A percentile compares a stretch with the other conserved stretches of the same genome.
Conservation (phyloP, 2,888 invertebrate species). For the Elysia crispata region DNA sequence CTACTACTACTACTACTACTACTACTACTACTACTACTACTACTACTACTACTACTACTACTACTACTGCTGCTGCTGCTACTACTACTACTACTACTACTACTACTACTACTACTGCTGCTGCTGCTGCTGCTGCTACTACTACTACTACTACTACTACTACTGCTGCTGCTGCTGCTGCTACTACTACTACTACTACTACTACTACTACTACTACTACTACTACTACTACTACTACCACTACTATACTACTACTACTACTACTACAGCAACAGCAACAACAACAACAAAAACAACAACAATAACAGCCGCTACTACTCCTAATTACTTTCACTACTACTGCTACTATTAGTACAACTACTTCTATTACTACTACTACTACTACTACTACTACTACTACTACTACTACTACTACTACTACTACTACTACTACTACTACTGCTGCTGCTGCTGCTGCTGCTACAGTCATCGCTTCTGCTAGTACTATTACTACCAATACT, state of each 20-base stretch:
- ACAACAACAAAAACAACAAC: too few species aligned
- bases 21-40: conserved; percentile 9
- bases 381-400: conserved; percentile 9
- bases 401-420: conserved; percentile 9
- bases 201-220: conserved; percentile 9
- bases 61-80: not conserved
- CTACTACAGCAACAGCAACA: too few species aligned
- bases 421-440: conserved; percentile 4
- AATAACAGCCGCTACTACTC: too few species aligned
- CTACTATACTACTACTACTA: too few species aligned
- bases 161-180: too few species aligned
- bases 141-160: conserved; percentile 9
- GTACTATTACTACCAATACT: not conserved
- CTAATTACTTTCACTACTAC: too few species aligned
- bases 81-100: not conserved
- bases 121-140: not conserved
- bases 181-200: conserved; percentile 3
- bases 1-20: conserved; percentile 4
- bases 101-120: conserved; percentile 1
- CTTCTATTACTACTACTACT: conserved; percentile 1
- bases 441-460: not conserved
- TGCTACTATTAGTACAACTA: too few species aligned
- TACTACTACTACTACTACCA: conserved; percentile 9
- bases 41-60: conserved; percentile 9
- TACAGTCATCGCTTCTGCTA: too few species aligned